Base-by-base conservation (phyloP, 2,113 vertebrate genomes). In the Tragelaphus scriptus region DNA sequence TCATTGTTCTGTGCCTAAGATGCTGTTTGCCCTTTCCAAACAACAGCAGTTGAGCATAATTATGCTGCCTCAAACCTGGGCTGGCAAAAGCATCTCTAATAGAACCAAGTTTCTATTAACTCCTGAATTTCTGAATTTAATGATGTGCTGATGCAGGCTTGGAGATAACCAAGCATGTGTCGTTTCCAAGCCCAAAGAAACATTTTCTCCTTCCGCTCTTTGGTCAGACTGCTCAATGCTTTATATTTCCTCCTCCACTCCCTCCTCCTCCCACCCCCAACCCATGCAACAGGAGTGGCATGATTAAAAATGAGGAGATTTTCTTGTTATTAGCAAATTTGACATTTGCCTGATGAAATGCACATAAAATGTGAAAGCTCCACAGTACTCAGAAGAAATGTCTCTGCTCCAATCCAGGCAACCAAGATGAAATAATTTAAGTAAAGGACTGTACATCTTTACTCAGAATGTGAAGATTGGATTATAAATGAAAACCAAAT, bases 1-100 rank as follows among this genome's bases (percentile, higher is more conserved):
- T 99, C 99, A 99, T 99, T 99, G 99, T 99, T 99, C 98, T 99
- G 98, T 97, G 98, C 99, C 98, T 99, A 99, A 99, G 99, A 99
- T 98, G 99, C 98, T 98, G 98, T 98, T 99, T 99, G 98, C 98
- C 99, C 99, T 99, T 99, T 99, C 98, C 98, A 98, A 98, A 99
- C 99, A 99, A 98, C 99, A 99, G 99, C 98, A 98, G 98, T 99
- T 98, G 99, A 99, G 98, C 98, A 97, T 99, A 99, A 99, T 99
- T 99, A 99, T 96, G 97, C 98, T 80, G 98, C 99, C 98, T 93
- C 97, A 95, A 99, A 99, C 98, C 98, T 98, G 98, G 98, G 98
- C 98, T 98, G 96, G 98, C 97, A 97, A 97, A 98, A 98, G 91
- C 98, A 97, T 98, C 95, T 96, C 88, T 98, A 94, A 98, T 97